Base-by-base conservation (phyloP, 2,797 vertebrate species). In the Kryptopterus vitreolus region DNA sequence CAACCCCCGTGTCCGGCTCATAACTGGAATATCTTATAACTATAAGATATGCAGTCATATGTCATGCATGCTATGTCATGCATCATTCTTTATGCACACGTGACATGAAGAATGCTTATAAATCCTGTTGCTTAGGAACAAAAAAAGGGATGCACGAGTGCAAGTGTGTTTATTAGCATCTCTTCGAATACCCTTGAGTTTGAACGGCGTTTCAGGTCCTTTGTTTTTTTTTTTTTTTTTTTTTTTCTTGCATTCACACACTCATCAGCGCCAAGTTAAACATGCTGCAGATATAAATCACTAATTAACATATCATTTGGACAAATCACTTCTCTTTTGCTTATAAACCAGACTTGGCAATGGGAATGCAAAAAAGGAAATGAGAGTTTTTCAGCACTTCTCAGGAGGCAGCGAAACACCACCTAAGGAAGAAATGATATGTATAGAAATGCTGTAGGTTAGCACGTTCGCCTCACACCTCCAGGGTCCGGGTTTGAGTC, bases 261-360 rank as follows among this genome's bases (percentile, higher is more conserved):
- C 61, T 61, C 65, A 77, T 38, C 81, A 9, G 5, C 73, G 88
- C 87, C 87, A 91, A 91, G 88, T 76, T 72, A 91, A 91, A 90
- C 84, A 89, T 68, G 38, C 53, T 81, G 26, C 78, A 76, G 83
- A 88, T 81, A 83, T 15, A 76, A 83, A 83, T 76, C 80, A 86
- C 63, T 86, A 82, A 90, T 90, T 85, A 90, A 83, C 82, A 81
- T 26, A 26, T 29, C 59, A 78, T 86, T 87, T 81, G 57, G 77
- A 82, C 84, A 74, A 86, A 86, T 86, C 62, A 83, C 70, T 84
- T 82, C 81, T 66, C 76, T 84, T 79, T 82, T 63, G 50, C 59
- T 63, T 61, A 50, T 77, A 80, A 48, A 26, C 35, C 61, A 77
- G 20, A 50, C 62, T 57, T 85, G 70, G 53, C 66, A 35, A 77